Evolutionary conservation across 2,888 invertebrate species (phyloP), one percentile per base, ranked within the genome.

Genomic region (Tenthredo distinguenda): DNA sequence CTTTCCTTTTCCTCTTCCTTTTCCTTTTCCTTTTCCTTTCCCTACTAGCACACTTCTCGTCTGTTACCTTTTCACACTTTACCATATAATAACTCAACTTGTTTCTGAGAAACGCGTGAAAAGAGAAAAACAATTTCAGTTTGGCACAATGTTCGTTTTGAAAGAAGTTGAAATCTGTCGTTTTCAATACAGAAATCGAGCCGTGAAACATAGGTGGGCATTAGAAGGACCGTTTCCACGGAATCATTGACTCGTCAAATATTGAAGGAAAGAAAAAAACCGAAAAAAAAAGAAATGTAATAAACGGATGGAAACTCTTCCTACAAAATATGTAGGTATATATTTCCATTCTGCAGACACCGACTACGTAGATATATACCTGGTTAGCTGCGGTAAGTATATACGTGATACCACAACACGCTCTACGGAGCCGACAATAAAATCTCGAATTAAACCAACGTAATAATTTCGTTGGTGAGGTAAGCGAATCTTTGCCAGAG

Each of bases 381-480:
- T 31, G n/a, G n/a, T 12, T 71, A 40, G 34, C 6, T 37, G 9
- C 6, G 6, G 34, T 37, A 71, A 9, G 37, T 37, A 71, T n/a
- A 37, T n/a, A 37, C 34, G 37, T 26, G 26, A 26, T n/a, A 47
- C 15, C 21, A 47, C 47, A 47, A n/a, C 15, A 62, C 62, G n/a
- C 37, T 47, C 31, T 31, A 40, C 81, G 81, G 40, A 15, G 55
- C 26, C 37, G 40, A 62, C 62, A 81, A 81, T 81, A 81, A 58
- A 81, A 62, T 81, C 62, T 81, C 18, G 81, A 81, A 62, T 81
- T 81, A 58, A 62, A 62, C 81, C 62, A n/a, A 40, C 37, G 81
- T 62, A 37, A 81, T 81, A 81, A 81, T 81, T 62, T 62, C 40
- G 81, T 34, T 62, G 81, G 81, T 40, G 58, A 62, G 81, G 81